Conservation (phyloP, 37 sponge, comb jelly and placozoan genomes). For the Petrosia ficiformis region DNA sequence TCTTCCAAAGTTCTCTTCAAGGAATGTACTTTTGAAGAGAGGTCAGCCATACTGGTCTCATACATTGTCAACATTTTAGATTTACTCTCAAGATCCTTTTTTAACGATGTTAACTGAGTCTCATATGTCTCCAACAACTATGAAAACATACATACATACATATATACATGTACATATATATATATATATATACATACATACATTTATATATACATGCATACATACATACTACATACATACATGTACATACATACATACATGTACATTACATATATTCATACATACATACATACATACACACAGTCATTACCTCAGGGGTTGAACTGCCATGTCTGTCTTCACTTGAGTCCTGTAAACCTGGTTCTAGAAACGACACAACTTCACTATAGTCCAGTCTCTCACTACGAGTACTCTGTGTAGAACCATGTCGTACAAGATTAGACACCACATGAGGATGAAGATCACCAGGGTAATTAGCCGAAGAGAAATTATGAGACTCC, state of each 20-base stretch:
- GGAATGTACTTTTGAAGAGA: conserved; percentile 49
- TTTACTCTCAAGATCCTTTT: conserved; percentile 45
- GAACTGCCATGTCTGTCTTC: conserved; percentile 3
- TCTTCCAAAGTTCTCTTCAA: conserved; percentile 62
- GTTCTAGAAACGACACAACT: conserved; percentile 17
- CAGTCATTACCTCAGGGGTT: conserved; percentile 43
- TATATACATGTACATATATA: background rate
- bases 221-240: conserved; percentile 3
- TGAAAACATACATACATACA: background rate
- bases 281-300: no score
- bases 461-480: background rate
- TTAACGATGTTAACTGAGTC: conserved; percentile 45
- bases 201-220: background rate
- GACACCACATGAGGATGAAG: background rate
- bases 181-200: background rate
- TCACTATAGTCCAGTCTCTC: conserved; percentile 35
- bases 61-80: conserved; percentile 56
- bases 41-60: conserved; percentile 68
- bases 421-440: background rate
- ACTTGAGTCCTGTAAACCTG: background rate
- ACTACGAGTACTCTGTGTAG: conserved; percentile 13
- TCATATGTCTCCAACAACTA: conserved; percentile 62
- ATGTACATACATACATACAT: background rate
- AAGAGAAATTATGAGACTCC: background rate
- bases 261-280: no score